phyloP scores from a whole-genome alignment of 2,113 vertebrate species.

The Engraulis encrasicolus region DNA sequence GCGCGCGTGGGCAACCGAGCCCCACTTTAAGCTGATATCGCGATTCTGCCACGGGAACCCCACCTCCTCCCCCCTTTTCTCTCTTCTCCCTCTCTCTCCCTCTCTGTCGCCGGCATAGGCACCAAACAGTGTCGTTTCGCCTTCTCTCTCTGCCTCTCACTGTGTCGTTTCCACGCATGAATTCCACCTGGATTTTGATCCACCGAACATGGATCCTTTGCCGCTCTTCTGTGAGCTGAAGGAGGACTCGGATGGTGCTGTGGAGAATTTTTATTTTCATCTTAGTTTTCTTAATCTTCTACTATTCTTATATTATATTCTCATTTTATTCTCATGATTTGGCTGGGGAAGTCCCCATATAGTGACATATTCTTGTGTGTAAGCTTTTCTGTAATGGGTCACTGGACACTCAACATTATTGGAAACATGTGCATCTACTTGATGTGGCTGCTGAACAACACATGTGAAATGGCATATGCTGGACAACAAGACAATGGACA shows the following conservation, averaged over 20 bases:
- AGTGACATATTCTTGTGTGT: too few relatives aligned
- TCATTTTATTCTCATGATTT: too few relatives aligned
- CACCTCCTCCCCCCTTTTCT: conserved; percentile 66
- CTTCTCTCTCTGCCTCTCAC: conserved; percentile 60
- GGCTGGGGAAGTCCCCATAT: too few relatives aligned
- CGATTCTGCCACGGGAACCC: conserved; percentile 56
- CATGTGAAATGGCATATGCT: too few relatives aligned
- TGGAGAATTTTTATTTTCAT: too few relatives aligned
- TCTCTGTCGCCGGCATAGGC: conserved; percentile 71
- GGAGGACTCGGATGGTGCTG: conserved; percentile 83
- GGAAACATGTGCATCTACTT: too few relatives aligned
- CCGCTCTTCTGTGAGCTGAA: conserved; percentile 80
- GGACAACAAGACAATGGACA: too few relatives aligned
- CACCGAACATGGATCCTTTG: background rate
- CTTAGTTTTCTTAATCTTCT: too few relatives aligned
- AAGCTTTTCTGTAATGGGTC: too few relatives aligned
- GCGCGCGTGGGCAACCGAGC: conserved; percentile 78
- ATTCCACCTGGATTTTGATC: background rate
- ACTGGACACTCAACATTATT: too few relatives aligned
- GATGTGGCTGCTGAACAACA: too few relatives aligned
- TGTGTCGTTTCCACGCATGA: conserved; percentile 42
- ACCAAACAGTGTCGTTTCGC: conserved; percentile 23
- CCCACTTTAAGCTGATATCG: conserved; percentile 77
- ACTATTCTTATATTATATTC: too few relatives aligned
- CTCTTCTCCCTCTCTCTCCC: conserved; percentile 72